A percentile compares a stretch with the other conserved stretches of the same genome.
These are phyloP conservation scores for Pammene fasciana DNA, from an alignment of 2,888 invertebrate species.

Conservation along the genomic window DNA sequence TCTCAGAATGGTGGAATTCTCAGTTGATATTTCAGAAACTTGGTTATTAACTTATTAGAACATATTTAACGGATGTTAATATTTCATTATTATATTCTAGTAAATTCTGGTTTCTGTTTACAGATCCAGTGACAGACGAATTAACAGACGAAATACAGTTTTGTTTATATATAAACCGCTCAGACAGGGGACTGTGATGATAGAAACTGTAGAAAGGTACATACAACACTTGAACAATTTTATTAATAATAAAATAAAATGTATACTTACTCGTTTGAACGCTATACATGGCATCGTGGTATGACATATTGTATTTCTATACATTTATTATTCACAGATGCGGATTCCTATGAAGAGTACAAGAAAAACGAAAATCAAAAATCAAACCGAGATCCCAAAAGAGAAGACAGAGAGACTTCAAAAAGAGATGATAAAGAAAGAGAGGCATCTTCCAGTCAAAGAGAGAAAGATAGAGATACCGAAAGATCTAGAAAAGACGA, in stretches of 20 bases:
- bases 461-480: slow-evolving; percentile 22
- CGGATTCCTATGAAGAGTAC: slow-evolving; percentile 88
- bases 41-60: no score
- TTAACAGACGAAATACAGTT: slow-evolving; percentile 55
- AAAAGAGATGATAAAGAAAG: slow-evolving; percentile 49
- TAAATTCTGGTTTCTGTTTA: slow-evolving; percentile 51
- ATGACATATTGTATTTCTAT: no score
- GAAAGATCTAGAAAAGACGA: slow-evolving; percentile 44
- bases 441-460: slow-evolving; percentile 57
- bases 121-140: slow-evolving; percentile 59
- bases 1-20: no score
- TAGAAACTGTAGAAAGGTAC: no score
- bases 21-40: no score
- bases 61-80: neutral
- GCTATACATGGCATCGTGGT: no score
- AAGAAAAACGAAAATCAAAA: slow-evolving; percentile 76
- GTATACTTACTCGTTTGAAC: no score
- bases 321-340: slow-evolving; percentile 79
- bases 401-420: slow-evolving; percentile 47
- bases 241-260: neutral
- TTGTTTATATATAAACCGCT: slow-evolving; percentile 51
- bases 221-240: slow-evolving; percentile 52
- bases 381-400: slow-evolving; percentile 53
- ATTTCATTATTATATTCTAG: slow-evolving; percentile 10
- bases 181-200: slow-evolving; percentile 50